Evolutionary conservation across 2,888 invertebrate genomes (phyloP).

Genomic region (Spodoptera exigua): DNA sequence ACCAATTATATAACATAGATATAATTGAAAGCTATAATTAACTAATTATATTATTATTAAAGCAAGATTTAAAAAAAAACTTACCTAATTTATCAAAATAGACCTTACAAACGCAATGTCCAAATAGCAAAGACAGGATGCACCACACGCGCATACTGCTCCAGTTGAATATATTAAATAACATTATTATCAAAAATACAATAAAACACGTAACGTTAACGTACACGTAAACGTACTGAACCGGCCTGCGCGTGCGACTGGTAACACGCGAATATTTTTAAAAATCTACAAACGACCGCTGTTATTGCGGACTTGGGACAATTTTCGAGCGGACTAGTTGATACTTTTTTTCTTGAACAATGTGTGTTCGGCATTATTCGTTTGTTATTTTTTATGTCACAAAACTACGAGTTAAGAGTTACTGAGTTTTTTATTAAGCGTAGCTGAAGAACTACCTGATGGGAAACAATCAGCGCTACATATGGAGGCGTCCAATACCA

Average conservation of each 20-base stretch:
- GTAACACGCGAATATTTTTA: constrained; percentile 9
- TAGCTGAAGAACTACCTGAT: too few species aligned
- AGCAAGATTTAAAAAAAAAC: neutral
- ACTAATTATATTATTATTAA: too few species aligned
- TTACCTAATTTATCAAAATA: constrained; percentile 17
- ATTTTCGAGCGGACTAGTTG: neutral
- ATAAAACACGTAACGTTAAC: neutral
- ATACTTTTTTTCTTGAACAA: too few species aligned
- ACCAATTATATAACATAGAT: too few species aligned
- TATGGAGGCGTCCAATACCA: too few species aligned
- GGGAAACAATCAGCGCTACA: too few species aligned
- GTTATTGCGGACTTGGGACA: constrained; percentile 8
- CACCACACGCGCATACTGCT: constrained; percentile 23
- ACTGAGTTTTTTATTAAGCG: neutral
- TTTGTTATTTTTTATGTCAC: too few species aligned
- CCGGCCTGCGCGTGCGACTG: neutral
- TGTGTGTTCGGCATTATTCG: too few species aligned
- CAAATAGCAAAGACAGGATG: constrained; percentile 5
- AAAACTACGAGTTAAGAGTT: neutral
- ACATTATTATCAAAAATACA: neutral
- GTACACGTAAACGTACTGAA: neutral
- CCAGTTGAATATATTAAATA: neutral
- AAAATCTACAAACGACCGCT: neutral
- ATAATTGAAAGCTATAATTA: too few species aligned
- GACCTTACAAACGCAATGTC: constrained; percentile 1